A percentile compares a stretch with the other conserved stretches of the same genome.
phyloP scores from a whole-genome alignment of 2,888 invertebrate species.

The Anaspis maculata region DNA sequence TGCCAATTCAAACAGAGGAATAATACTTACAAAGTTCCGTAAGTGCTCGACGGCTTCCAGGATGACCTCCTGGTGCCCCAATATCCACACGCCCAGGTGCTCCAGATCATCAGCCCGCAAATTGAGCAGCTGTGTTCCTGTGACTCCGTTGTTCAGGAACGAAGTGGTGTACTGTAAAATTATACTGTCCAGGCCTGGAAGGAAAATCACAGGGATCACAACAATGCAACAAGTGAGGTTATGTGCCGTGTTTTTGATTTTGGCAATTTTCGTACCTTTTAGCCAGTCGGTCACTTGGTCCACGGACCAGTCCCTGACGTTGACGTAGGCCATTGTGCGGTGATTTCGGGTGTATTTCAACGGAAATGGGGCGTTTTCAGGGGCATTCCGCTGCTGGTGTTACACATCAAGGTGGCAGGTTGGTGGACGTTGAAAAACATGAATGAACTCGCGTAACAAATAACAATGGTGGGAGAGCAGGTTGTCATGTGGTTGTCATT shows the following conservation, averaged over 20 bases:
- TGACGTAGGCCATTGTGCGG: slow-evolving; percentile 64
- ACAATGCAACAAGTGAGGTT: slow-evolving; percentile 10
- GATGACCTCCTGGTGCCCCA: slow-evolving; percentile 91
- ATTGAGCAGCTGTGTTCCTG: slow-evolving; percentile 73
- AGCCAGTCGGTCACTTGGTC: slow-evolving; percentile 89
- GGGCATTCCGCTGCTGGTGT: too few species aligned
- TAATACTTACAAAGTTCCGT: slow-evolving; percentile 69
- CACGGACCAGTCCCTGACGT: slow-evolving; percentile 82
- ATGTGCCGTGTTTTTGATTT: slow-evolving; percentile 1
- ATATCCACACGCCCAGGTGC: slow-evolving; percentile 72
- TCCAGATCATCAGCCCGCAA: slow-evolving; percentile 84
- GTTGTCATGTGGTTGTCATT: too few species aligned
- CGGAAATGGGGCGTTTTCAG: too few species aligned
- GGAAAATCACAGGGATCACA: too few species aligned
- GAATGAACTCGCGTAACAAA: not conserved
- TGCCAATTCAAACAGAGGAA: not conserved
- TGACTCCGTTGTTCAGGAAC: slow-evolving; percentile 72
- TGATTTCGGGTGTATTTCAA: too few species aligned
- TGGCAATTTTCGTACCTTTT: slow-evolving; percentile 55
- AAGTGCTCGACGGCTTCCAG: slow-evolving; percentile 88
- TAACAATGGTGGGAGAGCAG: too few species aligned
- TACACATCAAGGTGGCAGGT: too few species aligned
- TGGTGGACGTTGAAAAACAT: too few species aligned
- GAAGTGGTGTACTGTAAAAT: slow-evolving; percentile 73
- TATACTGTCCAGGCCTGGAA: slow-evolving; percentile 67